Base-by-base conservation (phyloP, 2,888 invertebrate genomes). In the Elegia similella region DNA sequence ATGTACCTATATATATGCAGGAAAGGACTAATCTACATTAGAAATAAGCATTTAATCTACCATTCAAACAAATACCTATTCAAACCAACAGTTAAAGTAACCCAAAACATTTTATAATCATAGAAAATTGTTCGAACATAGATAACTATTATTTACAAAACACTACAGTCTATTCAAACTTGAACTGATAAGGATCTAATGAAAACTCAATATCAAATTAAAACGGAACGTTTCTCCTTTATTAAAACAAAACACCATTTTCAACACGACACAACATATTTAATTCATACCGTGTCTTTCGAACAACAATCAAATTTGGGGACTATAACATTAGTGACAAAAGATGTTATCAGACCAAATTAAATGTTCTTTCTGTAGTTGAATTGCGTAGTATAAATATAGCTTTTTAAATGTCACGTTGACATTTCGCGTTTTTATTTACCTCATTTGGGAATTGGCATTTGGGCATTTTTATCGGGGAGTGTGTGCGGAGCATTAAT, bases 401-500 rank as follows among this genome's bases (percentile, higher is more conserved):
- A 64, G 65, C 65, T 72, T 68, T 64, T 67, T 69, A 82, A 87
- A 86, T 84, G 86, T 67, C 87, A 76, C 64, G 70, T 72, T 88
- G 89, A 68, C 90, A 86, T 91, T 91, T 89, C 63, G 66, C 78
- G 85, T 86, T 88, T 88, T 91, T 90, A 90, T 86, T 88, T 84
- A 86, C 88, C 84, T 87, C 88, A 83, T 87, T 89, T 86, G 82
- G 82, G 81, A 84, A 82, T 79, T 89, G 90, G 79, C 90, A 90
- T 90, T 91, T 89, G 63, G 78, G 70, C 69, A 72, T 81, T 86
- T 88, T 88, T 88, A 88, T 88, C 82, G 77, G 72, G 70, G 74
- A 70, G 73, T 74, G 80, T 84, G 82, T 83, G 86, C 87, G 88
- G 84, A 84, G 87, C 89, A 89, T 89, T 89, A 89, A 89, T 87